Conservation (phyloP, 92 coral and sea anemone species). For the Metridium senile region DNA sequence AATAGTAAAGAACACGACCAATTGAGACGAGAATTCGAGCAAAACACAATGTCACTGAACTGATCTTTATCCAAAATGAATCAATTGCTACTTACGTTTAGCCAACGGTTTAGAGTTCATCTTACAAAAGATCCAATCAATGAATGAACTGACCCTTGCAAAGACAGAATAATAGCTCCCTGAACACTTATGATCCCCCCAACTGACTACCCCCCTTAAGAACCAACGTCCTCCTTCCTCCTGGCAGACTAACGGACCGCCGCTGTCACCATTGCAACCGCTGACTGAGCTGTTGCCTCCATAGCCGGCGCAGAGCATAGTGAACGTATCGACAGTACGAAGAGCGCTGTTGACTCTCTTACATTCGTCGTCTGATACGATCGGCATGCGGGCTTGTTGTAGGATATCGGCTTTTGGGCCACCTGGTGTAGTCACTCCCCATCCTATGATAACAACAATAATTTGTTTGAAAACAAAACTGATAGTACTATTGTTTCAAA, state of each 20-base stretch:
- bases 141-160: slow-evolving; percentile 64
- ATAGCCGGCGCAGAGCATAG: slow-evolving; percentile 77
- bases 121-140: slow-evolving; percentile 74
- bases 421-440: slow-evolving; percentile 64
- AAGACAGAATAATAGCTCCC: slow-evolving; percentile 73
- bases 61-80: too few species aligned
- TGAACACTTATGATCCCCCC: slow-evolving; percentile 80
- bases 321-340: slow-evolving; percentile 32
- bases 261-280: slow-evolving; percentile 88
- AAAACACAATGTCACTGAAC: too few species aligned
- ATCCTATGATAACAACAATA: slow-evolving; percentile 40
- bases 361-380: slow-evolving; percentile 56
- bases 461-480: too few species aligned
- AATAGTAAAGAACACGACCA: too few species aligned
- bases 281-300: slow-evolving; percentile 64
- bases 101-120: slow-evolving; percentile 18
- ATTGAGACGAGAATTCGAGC: too few species aligned
- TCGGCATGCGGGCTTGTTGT: slow-evolving; percentile 75
- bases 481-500: too few species aligned
- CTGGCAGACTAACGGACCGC: slow-evolving; percentile 83
- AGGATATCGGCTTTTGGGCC: slow-evolving; percentile 51
- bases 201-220: slow-evolving; percentile 79
- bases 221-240: slow-evolving; percentile 62
- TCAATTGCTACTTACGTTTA: slow-evolving; percentile 25
- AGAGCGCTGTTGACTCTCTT: slow-evolving; percentile 53